Evolutionary conservation across 2,888 invertebrate genomes (phyloP), one percentile per base, ranked within the genome.

Genomic region (Drosophila nigritarsus): DNA sequence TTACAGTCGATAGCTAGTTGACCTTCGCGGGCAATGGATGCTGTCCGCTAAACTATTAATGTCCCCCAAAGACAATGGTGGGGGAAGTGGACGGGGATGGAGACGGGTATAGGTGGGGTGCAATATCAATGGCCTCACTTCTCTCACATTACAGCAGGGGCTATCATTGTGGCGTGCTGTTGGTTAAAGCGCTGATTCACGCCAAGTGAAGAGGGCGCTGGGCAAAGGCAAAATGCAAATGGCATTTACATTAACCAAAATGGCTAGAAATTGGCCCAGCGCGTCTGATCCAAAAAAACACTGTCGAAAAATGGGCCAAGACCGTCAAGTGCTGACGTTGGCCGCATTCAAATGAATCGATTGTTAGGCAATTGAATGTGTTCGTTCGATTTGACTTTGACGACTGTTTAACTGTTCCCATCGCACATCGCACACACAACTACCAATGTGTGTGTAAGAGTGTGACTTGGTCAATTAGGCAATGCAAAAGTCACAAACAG

Each of bases 271-370:
- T 84, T 84, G 74, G 67, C 71, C 70, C 45, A 78, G 80, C 87
- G 73, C 61, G 75, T 74, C 90, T 82, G 82, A 89, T 38, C 75
- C 72, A 29, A 20, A 24, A 48, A 50, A 27, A 24, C 8, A 24
- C 15, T 20, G n/a, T 34, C 49, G 36, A 32, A 59, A 83, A 80
- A 88, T 73, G 63, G 89, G 85, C 85, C 89, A 87, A 84, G 85
- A 89, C 65, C 80, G 54, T 38, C 53, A 38, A 60, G 42, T 55
- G 50, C 29, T 48, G 61, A 71, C 66, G 66, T 58, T 65, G 71
- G 27, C 45, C 70, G 82, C 79, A 83, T 88, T 85, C 78, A 85
- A 83, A 83, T 83, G 69, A 79, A 73, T 61, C 69, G 67, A 71
- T 74, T 79, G 75, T 61, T 48, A 54, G 51, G 67, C 63, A 70